Conservation (phyloP, 2,888 invertebrate species). For the Danaus chrysippus region DNA sequence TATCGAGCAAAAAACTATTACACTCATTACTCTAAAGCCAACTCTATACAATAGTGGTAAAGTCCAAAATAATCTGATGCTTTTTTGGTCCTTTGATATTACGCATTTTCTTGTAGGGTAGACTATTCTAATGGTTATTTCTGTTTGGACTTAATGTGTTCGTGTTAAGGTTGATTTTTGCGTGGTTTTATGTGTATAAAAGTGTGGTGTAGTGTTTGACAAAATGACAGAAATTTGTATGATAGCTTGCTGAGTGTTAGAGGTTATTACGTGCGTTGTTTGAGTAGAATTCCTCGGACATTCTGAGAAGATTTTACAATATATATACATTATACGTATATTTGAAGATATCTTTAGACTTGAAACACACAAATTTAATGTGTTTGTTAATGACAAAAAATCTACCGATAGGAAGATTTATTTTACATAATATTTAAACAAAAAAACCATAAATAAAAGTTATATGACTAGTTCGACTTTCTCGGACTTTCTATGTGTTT, state of each 20-base stretch:
- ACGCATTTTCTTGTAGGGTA: conserved; percentile 28
- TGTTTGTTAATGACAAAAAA: too few relatives aligned
- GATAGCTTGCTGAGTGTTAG: conserved; percentile 43
- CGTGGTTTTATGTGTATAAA: conserved; percentile 18
- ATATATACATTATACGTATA: background rate
- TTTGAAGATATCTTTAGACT: background rate
- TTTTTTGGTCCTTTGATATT: conserved; percentile 17
- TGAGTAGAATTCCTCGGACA: conserved; percentile 23
- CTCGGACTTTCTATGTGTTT: background rate
- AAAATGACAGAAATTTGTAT: conserved; percentile 46
- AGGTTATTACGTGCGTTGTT: conserved; percentile 34
- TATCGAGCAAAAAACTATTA: conserved; percentile 18
- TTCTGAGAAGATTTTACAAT: conserved; percentile 9
- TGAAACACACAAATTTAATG: too few relatives aligned
- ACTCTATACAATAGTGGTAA: conserved; percentile 11
- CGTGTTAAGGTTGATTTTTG: conserved; percentile 26
- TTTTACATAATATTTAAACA: too few relatives aligned
- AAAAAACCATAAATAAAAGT: too few relatives aligned
- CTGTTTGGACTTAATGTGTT: conserved; percentile 13
- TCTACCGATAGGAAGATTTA: too few relatives aligned
- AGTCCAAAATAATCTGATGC: conserved; percentile 20
- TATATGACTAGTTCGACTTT: background rate
- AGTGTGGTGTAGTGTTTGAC: conserved; percentile 32
- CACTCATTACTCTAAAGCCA: conserved; percentile 12
- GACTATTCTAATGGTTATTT: conserved; percentile 11